Conservation (phyloP, 2,888 invertebrate species). For the Parnassius apollo region DNA sequence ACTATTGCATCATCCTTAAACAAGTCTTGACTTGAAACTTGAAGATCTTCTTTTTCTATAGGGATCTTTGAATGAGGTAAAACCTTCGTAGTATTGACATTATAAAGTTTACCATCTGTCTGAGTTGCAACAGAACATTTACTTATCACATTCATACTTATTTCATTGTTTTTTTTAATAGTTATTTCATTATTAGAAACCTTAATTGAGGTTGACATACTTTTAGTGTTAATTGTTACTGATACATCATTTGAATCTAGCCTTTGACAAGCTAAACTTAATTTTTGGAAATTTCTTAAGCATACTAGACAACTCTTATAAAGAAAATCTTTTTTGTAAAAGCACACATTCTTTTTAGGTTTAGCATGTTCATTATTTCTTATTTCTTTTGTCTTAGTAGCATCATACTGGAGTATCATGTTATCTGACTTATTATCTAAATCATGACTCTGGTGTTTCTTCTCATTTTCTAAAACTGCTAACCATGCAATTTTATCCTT, state of each 20-base stretch:
- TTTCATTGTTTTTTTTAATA: slow-evolving; percentile 13
- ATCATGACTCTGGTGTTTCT: slow-evolving; percentile 32
- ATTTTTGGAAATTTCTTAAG: slow-evolving; percentile 1
- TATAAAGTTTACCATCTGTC: slow-evolving; percentile 41
- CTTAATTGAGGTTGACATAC: slow-evolving; percentile 47
- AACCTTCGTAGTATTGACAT: not conserved
- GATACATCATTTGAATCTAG: slow-evolving; percentile 40
- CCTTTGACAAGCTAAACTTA: slow-evolving; percentile 5
- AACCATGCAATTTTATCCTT: slow-evolving; percentile 62
- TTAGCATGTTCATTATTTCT: not conserved
- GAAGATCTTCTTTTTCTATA: slow-evolving; percentile 9
- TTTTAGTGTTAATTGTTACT: slow-evolving; percentile 50
- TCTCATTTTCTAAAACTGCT: slow-evolving; percentile 53
- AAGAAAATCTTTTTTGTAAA: slow-evolving; percentile 54
- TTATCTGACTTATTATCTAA: not conserved
- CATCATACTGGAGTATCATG: not conserved
- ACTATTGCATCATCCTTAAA: slow-evolving; percentile 31
- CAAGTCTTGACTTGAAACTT: slow-evolving; percentile 39
- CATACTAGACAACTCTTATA: slow-evolving; percentile 41
- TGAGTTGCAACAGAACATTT: slow-evolving; percentile 44
- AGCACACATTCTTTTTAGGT: slow-evolving; percentile 48
- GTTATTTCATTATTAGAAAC: slow-evolving; percentile 39
- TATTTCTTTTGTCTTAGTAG: not conserved
- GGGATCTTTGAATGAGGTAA: not conserved
- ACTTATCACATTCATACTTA: slow-evolving; percentile 27